Conservation (phyloP, 2,888 invertebrate genomes). For the Diarsia mendica region DNA sequence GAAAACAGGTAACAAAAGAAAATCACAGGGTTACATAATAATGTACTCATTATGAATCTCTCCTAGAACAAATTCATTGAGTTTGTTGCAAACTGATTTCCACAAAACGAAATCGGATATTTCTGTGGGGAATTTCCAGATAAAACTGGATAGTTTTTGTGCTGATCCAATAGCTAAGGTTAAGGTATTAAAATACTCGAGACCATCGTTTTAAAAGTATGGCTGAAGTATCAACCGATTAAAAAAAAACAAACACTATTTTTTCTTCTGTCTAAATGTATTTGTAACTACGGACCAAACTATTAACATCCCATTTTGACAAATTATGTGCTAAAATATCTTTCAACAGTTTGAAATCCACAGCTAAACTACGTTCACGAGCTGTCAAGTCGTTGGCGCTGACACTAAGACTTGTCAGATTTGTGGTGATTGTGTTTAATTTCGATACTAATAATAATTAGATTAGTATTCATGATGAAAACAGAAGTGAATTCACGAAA, state of each 20-base stretch:
- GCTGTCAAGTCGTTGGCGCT: not conserved
- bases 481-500: not conserved
- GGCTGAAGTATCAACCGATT: not conserved
- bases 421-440: not conserved
- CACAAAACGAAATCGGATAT: constrained; percentile 19
- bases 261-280: not conserved
- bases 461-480: constrained; percentile 3
- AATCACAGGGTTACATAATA: constrained; percentile 30
- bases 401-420: not conserved
- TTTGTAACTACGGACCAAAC: not conserved
- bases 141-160: not conserved
- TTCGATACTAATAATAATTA: not conserved
- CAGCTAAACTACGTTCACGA: not conserved
- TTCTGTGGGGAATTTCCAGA: constrained; percentile 8
- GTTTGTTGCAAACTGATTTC: not conserved
- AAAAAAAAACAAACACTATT: not conserved
- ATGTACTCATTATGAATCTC: constrained; percentile 13
- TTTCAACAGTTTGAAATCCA: not conserved
- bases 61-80: constrained; percentile 17
- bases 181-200: not conserved
- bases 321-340: not conserved
- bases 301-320: not conserved
- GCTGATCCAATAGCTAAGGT: not conserved
- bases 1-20: constrained; percentile 18
- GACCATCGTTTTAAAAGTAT: not conserved